Percentiles rank a stretch among this genome's conserved stretches.
phyloP scores from a whole-genome alignment of 2,888 invertebrate genomes.

The Apomyelois bistriatella region DNA sequence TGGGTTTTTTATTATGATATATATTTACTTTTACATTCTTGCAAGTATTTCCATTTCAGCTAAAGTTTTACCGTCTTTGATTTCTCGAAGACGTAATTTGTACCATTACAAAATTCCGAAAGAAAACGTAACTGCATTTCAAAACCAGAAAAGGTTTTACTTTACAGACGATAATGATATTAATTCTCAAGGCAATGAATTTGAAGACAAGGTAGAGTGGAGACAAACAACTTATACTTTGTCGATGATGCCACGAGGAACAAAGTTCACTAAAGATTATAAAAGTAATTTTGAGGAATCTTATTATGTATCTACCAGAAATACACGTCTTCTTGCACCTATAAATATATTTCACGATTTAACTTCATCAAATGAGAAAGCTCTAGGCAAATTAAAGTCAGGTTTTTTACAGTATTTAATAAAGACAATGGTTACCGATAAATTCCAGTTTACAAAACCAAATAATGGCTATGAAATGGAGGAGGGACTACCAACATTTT shows the following conservation, averaged over 20 bases:
- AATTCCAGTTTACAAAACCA: background rate
- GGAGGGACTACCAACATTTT: background rate
- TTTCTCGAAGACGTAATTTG: slow-evolving; percentile 34
- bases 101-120: slow-evolving; percentile 24
- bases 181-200: background rate
- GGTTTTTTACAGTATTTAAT: background rate
- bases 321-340: no score
- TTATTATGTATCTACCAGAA: no score
- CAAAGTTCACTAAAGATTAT: background rate
- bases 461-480: background rate
- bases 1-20: background rate
- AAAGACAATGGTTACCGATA: background rate
- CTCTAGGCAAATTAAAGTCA: background rate
- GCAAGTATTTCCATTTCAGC: background rate
- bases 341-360: no score
- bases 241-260: background rate
- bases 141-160: background rate
- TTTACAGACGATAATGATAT: background rate
- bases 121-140: slow-evolving; percentile 15
- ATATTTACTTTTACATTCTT: background rate
- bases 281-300: background rate
- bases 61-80: slow-evolving; percentile 16
- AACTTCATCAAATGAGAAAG: no score
- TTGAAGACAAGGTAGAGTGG: background rate
- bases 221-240: background rate